Evolutionary conservation across 2,113 vertebrate species (phyloP), one percentile per base, ranked within the genome.

Genomic region (Acinonyx jubatus): DNA sequence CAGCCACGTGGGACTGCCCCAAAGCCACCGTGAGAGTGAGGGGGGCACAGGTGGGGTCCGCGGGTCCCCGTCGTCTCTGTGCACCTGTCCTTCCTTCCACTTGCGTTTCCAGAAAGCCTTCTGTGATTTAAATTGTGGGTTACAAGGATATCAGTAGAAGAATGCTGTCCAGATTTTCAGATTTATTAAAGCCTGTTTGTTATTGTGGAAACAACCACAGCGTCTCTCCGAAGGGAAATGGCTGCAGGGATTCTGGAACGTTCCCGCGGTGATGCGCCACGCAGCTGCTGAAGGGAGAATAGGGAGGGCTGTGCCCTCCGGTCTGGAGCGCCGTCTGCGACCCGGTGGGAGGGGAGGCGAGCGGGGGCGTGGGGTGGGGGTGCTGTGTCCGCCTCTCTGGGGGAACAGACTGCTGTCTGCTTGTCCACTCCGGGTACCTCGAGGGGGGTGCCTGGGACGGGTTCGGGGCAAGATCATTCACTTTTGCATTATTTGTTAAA

Each of bases 221-320:
- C 1, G 0, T 3, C 25, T 1, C 4, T n/a, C 31, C 10, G 81
- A 66, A 48, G 66, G 18, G 50, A 18, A 33, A 29, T 13, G 69
- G 41, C 48, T 3, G 27, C 0, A 0, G 10, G 7, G 85, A 15
- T 80, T 90, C 80, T 23, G 38, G 81, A 89, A 57, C 19, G 41
- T 21, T 41, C 84, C 4, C 0, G 21, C 0, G 1, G n/a, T 0
- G 4, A 29, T 0, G 4, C 0, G 4, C 50, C 45, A 10, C 4
- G 4, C 41, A 27, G 50, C 4, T 23, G 1, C 14, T n/a, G 23
- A 29, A 4, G 55, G 33, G 25, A 55, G 52, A 15, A 18, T 13
- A 68, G 29, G n/a, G 27, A 31, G 27, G 31, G 2, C 6, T 13
- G 38, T 2, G 4, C 1, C 38, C 31, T 25, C 31, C 11, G 38